phyloP scores from a whole-genome alignment of 92 coral and sea anemone species.

The Plumapathes pennacea region DNA sequence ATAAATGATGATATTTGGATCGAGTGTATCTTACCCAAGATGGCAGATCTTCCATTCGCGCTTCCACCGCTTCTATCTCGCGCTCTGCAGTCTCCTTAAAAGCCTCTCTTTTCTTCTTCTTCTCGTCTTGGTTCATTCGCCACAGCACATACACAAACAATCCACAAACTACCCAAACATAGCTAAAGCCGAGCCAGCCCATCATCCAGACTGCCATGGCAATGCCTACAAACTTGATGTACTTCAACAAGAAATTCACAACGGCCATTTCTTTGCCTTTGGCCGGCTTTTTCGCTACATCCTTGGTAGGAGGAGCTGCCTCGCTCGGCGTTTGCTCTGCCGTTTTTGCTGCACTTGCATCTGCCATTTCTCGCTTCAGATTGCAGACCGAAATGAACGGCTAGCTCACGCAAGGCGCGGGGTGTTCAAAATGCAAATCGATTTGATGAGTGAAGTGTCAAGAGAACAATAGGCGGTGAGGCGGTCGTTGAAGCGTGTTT shows the following conservation, averaged over 20 bases:
- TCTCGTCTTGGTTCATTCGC: slow-evolving; percentile 83
- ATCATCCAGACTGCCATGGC: slow-evolving; percentile 91
- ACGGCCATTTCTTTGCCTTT: slow-evolving; percentile 68
- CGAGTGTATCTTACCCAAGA: slow-evolving; percentile 96
- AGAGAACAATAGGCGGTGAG: slow-evolving; percentile 5
- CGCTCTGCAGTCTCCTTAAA: slow-evolving; percentile 63
- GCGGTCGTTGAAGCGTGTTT: too few species aligned
- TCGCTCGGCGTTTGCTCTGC: slow-evolving; percentile 26
- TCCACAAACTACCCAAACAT: slow-evolving; percentile 86
- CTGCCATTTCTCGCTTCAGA: not conserved
- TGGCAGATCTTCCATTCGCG: slow-evolving; percentile 93
- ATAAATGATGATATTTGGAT: too few species aligned
- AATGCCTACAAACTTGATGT: slow-evolving; percentile 86
- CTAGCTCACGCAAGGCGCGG: too few species aligned
- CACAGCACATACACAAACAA: slow-evolving; percentile 75
- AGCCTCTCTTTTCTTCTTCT: slow-evolving; percentile 58
- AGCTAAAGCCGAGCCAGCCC: slow-evolving; percentile 91
- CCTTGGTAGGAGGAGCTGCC: slow-evolving; percentile 16
- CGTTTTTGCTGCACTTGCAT: slow-evolving; percentile 2
- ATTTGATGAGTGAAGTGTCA: slow-evolving; percentile 25
- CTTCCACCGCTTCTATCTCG: slow-evolving; percentile 67
- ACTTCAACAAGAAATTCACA: slow-evolving; percentile 80
- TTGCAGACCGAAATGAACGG: slow-evolving; percentile 12
- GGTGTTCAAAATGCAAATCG: slow-evolving; percentile 13
- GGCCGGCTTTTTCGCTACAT: slow-evolving; percentile 52